Evolutionary conservation across 2,888 invertebrate species (phyloP).

Genomic region (Drosophila infuscata): DNA sequence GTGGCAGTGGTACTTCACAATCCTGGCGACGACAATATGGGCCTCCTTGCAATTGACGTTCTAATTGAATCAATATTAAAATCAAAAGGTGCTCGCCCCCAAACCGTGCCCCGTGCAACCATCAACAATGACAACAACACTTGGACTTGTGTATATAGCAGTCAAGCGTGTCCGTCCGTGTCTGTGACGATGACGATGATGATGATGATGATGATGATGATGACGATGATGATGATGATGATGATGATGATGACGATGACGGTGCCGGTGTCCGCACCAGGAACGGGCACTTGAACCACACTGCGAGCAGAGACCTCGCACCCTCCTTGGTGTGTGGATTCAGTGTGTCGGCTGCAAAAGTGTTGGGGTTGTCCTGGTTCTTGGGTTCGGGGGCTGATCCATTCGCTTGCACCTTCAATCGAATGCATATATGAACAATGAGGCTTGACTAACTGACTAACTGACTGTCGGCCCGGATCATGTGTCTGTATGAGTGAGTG

Average conservation of each 20-base stretch:
- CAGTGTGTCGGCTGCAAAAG: conserved; percentile 4
- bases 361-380: conserved; percentile 41
- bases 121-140: conserved; percentile 44
- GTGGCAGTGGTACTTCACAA: conserved; percentile 37
- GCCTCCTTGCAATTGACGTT: conserved; percentile 59
- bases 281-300: conserved; percentile 26
- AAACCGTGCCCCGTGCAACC: not conserved
- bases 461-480: conserved; percentile 33
- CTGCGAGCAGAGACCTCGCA: conserved; percentile 23
- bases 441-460: conserved; percentile 32
- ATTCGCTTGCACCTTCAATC: conserved; percentile 45
- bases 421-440: conserved; percentile 43
- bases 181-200: conserved; percentile 38
- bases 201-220: not conserved
- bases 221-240: not conserved
- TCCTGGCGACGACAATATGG: conserved; percentile 32
- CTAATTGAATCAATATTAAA: conserved; percentile 76
- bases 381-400: conserved; percentile 44
- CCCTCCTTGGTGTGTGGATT: conserved; percentile 9
- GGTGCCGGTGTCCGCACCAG: conserved; percentile 37
- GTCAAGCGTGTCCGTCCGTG: conserved; percentile 27
- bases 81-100: conserved; percentile 54
- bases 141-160: conserved; percentile 26
- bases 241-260: not conserved
- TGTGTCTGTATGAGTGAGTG: conserved; percentile 48